Evolutionary conservation across 2,888 invertebrate genomes (phyloP).

Genomic region (Drosophila recens): DNA sequence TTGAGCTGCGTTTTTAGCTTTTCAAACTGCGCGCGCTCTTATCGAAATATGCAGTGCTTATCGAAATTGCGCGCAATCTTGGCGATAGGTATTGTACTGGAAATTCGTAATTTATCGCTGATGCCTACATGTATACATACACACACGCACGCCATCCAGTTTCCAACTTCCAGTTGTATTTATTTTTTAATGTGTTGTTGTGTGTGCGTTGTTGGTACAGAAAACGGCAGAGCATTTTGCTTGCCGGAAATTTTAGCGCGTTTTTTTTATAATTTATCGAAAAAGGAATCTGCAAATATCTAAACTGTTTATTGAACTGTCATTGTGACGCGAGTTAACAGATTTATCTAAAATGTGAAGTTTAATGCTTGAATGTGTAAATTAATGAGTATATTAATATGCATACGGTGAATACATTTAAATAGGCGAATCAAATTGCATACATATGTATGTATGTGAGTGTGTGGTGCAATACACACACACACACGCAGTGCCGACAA

Average conservation of each 20-base stretch:
- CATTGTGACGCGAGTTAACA: constrained; percentile 10
- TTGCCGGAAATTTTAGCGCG: constrained; percentile 74
- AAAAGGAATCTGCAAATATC: constrained; percentile 20
- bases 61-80: constrained; percentile 54
- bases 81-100: constrained; percentile 42
- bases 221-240: constrained; percentile 63
- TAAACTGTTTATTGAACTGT: constrained; percentile 7
- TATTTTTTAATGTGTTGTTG: constrained; percentile 81
- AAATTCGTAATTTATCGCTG: constrained; percentile 37
- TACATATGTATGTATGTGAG: constrained; percentile 3
- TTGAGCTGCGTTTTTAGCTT: neutral
- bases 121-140: constrained; percentile 56
- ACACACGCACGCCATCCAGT: constrained; percentile 63
- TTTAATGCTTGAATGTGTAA: constrained; percentile 19
- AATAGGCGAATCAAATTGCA: constrained; percentile 10
- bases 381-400: constrained; percentile 21
- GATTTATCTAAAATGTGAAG: constrained; percentile 27
- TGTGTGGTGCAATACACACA: constrained; percentile 9
- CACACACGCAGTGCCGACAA: constrained; percentile 38
- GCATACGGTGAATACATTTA: constrained; percentile 26
- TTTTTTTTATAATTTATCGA: constrained; percentile 46
- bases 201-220: constrained; percentile 70
- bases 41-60: constrained; percentile 10
- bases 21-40: constrained; percentile 14
- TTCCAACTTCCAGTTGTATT: constrained; percentile 76